These are phyloP conservation scores for Tromatobia lineatoria DNA, from an alignment of 2,888 invertebrate genomes.

Conservation along the genomic window DNA sequence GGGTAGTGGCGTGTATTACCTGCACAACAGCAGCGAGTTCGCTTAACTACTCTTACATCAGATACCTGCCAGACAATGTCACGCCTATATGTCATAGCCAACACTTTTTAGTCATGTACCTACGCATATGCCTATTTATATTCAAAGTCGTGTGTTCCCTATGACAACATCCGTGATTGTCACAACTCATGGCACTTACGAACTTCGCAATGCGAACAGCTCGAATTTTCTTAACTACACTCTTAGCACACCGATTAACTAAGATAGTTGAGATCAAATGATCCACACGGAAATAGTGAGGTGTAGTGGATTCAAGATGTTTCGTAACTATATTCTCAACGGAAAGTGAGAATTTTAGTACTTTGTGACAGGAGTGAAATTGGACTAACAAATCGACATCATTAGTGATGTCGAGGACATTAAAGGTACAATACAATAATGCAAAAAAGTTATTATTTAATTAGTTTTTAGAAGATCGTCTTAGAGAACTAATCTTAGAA, in stretches of 20 bases:
- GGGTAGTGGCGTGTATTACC: not conserved
- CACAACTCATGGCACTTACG: not conserved
- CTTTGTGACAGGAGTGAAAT: not conserved
- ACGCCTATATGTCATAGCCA: constrained; percentile 13
- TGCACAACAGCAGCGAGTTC: not conserved
- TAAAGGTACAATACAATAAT: no score
- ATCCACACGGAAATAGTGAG: no score
- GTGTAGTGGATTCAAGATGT: no score
- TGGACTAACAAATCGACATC: no score
- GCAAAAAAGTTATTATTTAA: no score
- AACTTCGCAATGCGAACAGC: not conserved
- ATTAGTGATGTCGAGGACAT: no score
- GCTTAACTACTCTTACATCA: constrained; percentile 10
- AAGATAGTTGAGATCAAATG: no score
- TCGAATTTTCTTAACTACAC: not conserved
- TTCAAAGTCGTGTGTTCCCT: not conserved
- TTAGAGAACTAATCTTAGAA: no score
- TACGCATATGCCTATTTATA: constrained; percentile 20
- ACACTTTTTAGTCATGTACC: constrained; percentile 3
- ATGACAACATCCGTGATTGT: constrained; percentile 24
- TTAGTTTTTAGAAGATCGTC: no score
- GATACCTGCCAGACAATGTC: constrained; percentile 20
- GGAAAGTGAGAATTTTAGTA: no score
- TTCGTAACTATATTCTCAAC: no score
- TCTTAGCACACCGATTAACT: not conserved